Evolutionary conservation across 2,113 vertebrate species (phyloP).

Genomic region (Pseudorectes ferrugineus): DNA sequence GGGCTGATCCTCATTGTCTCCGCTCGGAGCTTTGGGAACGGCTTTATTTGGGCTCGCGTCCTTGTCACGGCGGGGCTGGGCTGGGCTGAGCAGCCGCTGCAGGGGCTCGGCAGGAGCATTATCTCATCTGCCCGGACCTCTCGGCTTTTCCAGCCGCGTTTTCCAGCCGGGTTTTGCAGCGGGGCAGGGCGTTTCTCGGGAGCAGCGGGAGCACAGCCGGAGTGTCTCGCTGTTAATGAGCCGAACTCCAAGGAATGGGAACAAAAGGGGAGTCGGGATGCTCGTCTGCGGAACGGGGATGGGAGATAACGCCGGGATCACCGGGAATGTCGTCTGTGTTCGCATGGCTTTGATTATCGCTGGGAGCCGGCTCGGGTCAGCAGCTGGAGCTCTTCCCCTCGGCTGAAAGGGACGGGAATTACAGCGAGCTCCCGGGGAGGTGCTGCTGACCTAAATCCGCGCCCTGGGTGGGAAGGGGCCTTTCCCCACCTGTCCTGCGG

Average conservation of each 20-base stretch:
- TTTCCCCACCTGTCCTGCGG: neutral
- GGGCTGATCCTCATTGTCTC: neutral
- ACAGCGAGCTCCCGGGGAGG: neutral
- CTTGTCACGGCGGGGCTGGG: neutral
- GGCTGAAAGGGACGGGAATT: neutral
- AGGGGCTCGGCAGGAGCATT: neutral
- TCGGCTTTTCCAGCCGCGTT: neutral
- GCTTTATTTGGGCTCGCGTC: neutral
- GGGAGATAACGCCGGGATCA: neutral
- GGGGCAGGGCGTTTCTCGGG: neutral
- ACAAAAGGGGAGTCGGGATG: neutral
- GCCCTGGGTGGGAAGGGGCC: neutral
- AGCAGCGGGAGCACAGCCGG: neutral
- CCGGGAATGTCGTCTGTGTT: neutral
- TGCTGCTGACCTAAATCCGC: neutral
- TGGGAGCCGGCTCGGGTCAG: neutral
- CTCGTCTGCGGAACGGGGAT: neutral
- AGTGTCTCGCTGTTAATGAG: neutral
- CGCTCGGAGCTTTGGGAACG: neutral
- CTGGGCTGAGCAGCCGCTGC: neutral
- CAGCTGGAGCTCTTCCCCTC: neutral
- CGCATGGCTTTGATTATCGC: neutral
- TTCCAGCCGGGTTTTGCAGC: neutral
- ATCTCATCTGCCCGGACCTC: neutral
- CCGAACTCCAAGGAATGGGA: neutral